Percentiles rank a stretch among this genome's conserved stretches.
Evolutionary conservation across 2,797 vertebrate species (phyloP).

Genomic region (Danio aesculapii): DNA sequence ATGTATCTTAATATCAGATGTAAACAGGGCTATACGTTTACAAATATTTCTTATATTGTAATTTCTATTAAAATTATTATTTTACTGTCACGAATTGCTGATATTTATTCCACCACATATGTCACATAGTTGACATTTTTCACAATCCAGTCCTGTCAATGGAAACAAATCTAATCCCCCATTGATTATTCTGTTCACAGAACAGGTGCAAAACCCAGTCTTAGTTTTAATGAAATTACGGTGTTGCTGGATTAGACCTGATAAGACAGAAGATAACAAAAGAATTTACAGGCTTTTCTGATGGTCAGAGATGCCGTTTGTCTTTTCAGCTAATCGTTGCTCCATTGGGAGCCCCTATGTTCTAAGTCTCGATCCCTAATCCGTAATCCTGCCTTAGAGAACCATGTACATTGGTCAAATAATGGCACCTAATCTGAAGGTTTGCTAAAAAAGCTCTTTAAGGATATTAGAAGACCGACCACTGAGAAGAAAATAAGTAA

Average conservation of each 20-base stretch:
- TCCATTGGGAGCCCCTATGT: constrained; percentile 37
- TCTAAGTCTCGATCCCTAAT: constrained; percentile 68
- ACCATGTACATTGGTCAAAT: constrained; percentile 77
- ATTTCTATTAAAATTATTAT: background rate
- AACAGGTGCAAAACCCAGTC: background rate
- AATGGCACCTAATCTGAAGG: constrained; percentile 74
- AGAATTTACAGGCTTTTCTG: background rate
- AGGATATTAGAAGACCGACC: constrained; percentile 53
- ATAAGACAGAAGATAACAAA: constrained; percentile 2
- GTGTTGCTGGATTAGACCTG: background rate
- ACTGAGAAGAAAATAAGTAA: constrained; percentile 51
- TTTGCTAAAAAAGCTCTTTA: constrained; percentile 65
- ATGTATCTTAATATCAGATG: too few relatives aligned
- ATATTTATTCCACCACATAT: background rate
- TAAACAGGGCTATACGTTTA: too few relatives aligned
- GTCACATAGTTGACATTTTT: background rate
- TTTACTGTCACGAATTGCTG: background rate
- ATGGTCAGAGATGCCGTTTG: background rate
- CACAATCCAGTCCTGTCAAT: background rate
- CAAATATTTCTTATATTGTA: too few relatives aligned
- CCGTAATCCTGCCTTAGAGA: constrained; percentile 71
- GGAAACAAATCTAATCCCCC: background rate
- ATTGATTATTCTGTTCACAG: background rate
- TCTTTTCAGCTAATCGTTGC: constrained; percentile 27
- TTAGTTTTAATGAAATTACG: background rate